These are phyloP conservation scores for Congeria kusceri DNA, from an alignment of 2,888 invertebrate genomes.

Conservation along the genomic window DNA sequence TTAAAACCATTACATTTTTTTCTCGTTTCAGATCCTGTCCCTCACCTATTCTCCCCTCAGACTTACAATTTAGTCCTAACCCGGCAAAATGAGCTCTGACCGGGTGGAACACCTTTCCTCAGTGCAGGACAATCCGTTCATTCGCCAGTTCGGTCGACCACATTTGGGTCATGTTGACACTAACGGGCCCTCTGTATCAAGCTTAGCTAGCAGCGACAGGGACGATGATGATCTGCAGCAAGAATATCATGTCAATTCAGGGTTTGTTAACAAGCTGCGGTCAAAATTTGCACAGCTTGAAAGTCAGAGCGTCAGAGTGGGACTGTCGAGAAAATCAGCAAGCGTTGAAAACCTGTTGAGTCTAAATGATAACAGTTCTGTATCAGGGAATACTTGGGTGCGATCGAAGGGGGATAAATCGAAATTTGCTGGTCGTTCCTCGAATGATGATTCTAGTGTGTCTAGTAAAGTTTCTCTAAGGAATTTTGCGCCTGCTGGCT, in stretches of 20 bases:
- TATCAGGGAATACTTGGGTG: conserved; percentile 1
- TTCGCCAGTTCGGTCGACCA: conserved; percentile 43
- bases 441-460: conserved; percentile 34
- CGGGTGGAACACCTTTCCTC: conserved; percentile 60
- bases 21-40: no score
- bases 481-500: conserved; percentile 26
- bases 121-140: conserved; percentile 67
- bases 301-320: conserved; percentile 47
- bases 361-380: conserved; percentile 13
- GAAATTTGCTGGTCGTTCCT: background rate
- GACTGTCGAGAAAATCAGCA: conserved; percentile 68
- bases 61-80: no score
- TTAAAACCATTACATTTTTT: no score
- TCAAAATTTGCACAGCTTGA: conserved; percentile 72
- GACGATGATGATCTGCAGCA: conserved; percentile 63
- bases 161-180: conserved; percentile 7
- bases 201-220: conserved; percentile 17
- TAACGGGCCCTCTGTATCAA: conserved; percentile 12
- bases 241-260: conserved; percentile 81
- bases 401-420: conserved; percentile 1
- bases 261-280: conserved; percentile 82
- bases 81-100: conserved; percentile 25
- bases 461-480: conserved; percentile 35
- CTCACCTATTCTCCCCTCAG: no score
- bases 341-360: conserved; percentile 76